These are phyloP conservation scores for Siniperca knerii DNA, from an alignment of 2,113 vertebrate species.

Conservation along the genomic window DNA sequence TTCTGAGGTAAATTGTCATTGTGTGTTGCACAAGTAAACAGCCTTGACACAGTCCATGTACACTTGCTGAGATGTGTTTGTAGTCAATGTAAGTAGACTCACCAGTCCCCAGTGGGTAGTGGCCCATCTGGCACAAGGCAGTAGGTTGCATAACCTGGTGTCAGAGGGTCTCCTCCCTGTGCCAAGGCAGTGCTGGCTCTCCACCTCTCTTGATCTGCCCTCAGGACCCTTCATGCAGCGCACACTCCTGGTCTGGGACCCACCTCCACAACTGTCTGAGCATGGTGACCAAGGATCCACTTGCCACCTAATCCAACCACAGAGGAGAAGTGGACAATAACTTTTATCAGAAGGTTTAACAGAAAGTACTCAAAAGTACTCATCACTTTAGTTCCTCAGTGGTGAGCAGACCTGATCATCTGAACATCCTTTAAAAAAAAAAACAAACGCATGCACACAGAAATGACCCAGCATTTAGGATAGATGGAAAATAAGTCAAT, in stretches of 20 bases:
- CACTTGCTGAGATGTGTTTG: neutral
- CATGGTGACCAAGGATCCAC: constrained; percentile 92
- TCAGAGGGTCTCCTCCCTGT: constrained; percentile 86
- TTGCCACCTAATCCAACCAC: constrained; percentile 86
- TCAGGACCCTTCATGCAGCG: constrained; percentile 86
- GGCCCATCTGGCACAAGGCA: constrained; percentile 89
- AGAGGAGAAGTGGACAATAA: neutral
- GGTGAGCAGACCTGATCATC: neutral
- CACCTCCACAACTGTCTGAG: constrained; percentile 90
- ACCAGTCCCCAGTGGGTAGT: constrained; percentile 91
- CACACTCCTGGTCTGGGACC: constrained; percentile 89
- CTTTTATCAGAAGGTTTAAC: too few relatives aligned
- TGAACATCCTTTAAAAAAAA: neutral
- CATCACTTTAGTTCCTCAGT: too few relatives aligned
- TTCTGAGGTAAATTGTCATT: neutral
- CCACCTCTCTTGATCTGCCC: constrained; percentile 80
- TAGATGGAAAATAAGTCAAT: neutral
- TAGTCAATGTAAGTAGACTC: constrained; percentile 57
- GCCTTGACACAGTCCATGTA: neutral
- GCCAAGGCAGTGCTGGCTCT: constrained; percentile 86
- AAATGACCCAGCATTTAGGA: neutral
- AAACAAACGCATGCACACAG: neutral
- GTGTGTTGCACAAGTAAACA: neutral
- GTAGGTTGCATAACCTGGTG: constrained; percentile 82
- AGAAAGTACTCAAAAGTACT: neutral